phyloP scores from a whole-genome alignment of 1,140 invertebrate genomes.

The Phocides pigmalion region DNA sequence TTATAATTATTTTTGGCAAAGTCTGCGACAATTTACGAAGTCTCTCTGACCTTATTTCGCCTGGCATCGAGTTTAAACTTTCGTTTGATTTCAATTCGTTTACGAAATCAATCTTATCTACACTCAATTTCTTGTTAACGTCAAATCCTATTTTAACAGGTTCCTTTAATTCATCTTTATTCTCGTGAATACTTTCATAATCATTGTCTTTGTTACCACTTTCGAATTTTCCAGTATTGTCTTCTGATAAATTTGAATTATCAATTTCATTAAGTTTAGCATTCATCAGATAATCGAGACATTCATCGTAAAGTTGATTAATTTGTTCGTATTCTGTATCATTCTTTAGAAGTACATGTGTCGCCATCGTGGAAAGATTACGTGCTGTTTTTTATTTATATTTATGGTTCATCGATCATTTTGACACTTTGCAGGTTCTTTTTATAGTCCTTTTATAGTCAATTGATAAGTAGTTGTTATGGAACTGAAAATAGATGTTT shows the following conservation, averaged over 20 bases:
- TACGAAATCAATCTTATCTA: constrained; percentile 47
- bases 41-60: constrained; percentile 60
- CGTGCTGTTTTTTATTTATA: neutral
- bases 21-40: constrained; percentile 65
- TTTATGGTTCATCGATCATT: constrained; percentile 11
- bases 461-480: neutral
- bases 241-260: constrained; percentile 26
- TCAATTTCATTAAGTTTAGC: constrained; percentile 31
- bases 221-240: constrained; percentile 36
- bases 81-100: constrained; percentile 55
- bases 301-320: constrained; percentile 71
- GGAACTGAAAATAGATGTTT: neutral
- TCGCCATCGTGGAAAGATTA: constrained; percentile 22
- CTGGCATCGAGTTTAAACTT: constrained; percentile 48
- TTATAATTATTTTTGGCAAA: constrained; percentile 74
- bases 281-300: constrained; percentile 64
- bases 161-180: constrained; percentile 23
- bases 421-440: no score
- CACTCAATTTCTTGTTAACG: constrained; percentile 14
- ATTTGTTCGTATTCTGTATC: constrained; percentile 59
- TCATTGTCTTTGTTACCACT: constrained; percentile 16
- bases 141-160: neutral
- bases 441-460: neutral
- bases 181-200: constrained; percentile 59
- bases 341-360: constrained; percentile 31